phyloP scores from a whole-genome alignment of 2,113 vertebrate species.

The Nesogale talazaci region DNA sequence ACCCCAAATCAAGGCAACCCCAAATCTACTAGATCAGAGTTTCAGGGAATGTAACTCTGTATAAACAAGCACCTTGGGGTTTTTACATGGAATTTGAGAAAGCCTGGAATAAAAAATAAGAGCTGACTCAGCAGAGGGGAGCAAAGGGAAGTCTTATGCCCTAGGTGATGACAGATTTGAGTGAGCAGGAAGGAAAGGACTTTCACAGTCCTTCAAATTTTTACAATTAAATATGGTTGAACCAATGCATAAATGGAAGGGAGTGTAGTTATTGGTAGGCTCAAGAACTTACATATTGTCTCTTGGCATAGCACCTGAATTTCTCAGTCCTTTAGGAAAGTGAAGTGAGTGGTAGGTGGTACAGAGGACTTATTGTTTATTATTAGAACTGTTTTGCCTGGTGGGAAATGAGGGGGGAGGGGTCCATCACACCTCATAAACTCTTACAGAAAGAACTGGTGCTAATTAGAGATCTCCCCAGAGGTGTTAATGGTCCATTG shows the following conservation, averaged over 20 bases:
- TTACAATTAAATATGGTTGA: background rate
- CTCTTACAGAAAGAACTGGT: background rate
- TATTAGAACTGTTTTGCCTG: background rate
- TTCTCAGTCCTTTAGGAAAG: too few species aligned
- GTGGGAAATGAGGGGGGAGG: background rate
- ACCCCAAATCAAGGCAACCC: too few species aligned
- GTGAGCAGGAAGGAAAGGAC: background rate
- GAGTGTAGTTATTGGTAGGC: background rate
- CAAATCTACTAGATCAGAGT: too few species aligned
- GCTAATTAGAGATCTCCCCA: background rate
- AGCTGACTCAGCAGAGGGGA: background rate
- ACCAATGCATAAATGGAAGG: background rate
- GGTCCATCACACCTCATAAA: background rate
- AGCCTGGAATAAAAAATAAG: too few species aligned
- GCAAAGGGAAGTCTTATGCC: background rate
- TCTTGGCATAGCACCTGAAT: background rate
- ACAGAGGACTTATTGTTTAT: background rate
- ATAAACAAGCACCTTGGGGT: too few species aligned
- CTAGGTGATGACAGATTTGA: background rate
- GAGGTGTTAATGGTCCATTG: background rate
- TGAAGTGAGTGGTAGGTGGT: too few species aligned
- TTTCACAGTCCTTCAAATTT: background rate
- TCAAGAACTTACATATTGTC: too few species aligned
- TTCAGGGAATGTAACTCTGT: too few species aligned
- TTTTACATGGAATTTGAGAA: too few species aligned